Evolutionary conservation across 1,140 invertebrate genomes (phyloP), one percentile per base, ranked within the genome.

Genomic region (Listronotus bonariensis): DNA sequence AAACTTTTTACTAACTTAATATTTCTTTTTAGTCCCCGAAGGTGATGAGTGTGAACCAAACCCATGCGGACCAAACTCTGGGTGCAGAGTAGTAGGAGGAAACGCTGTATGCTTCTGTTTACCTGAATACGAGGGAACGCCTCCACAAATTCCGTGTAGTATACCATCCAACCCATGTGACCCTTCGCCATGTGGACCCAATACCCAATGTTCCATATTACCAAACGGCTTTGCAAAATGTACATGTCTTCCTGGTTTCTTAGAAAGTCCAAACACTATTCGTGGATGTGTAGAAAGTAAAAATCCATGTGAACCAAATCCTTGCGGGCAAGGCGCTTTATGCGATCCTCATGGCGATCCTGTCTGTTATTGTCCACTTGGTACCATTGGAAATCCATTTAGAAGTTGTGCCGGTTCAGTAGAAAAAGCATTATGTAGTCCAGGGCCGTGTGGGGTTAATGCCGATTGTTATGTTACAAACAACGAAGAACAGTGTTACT

Each of bases 211-310:
- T 73, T 84, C 89, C 0, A 81, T 92, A 15, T 76, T 92, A 11
- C 81, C 83, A n/a, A 93, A 92, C 74, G 92, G 92, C 40, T 90
- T 92, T 74, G 87, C 92, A 0, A 92, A 93, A 78, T 96, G 93
- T 76, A 93, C 91, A 1, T 95, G 92, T 74, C 80, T 93, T 57
- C 82, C 87, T 59, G 91, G 91, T 15, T 94, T 86, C 74, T 83
- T 93, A 11, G 92, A 94, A 80, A 92, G 89, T 77, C 91, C 91
- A 0, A 94, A 94, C 71, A 94, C 92, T 0, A 88, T 95, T 43
- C 83, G 91, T 74, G 92, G 92, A 26, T 94, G 92, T 73, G 80
- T 92, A 1, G 87, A 89, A 71, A 85, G 87, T 61, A 80, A 83
- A 20, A 91, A 93, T 77, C 88, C 88, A 1, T 94, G 92, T 71